phyloP scores from a whole-genome alignment of 2,113 vertebrate species.

The human (Homo sapiens) region DNA sequence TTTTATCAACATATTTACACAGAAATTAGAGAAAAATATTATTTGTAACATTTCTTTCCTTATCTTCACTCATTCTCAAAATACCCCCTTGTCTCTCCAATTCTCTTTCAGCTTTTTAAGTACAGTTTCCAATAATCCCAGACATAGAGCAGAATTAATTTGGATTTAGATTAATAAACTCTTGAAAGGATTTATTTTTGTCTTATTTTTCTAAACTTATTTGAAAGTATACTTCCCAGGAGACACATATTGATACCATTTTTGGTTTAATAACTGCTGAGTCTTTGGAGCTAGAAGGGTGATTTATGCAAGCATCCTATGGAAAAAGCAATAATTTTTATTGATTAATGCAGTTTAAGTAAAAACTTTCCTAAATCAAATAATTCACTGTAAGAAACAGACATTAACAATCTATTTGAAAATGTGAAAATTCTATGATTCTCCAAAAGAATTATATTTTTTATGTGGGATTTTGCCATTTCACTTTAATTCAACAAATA shows the following conservation, averaged over 20 bases:
- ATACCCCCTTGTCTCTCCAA: neutral
- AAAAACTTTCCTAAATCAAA: neutral
- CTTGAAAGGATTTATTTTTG: neutral
- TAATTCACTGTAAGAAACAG: neutral
- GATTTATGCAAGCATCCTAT: neutral
- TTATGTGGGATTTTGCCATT: neutral
- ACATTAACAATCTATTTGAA: neutral
- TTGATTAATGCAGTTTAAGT: neutral
- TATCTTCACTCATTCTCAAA: neutral
- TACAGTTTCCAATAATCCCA: neutral
- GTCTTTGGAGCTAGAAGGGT: neutral
- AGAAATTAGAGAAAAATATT: neutral
- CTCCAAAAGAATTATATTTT: neutral
- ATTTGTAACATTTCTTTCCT: neutral
- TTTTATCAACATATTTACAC: neutral
- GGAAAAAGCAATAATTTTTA: neutral
- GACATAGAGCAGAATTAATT: neutral
- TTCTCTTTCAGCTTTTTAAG: neutral
- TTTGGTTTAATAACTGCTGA: neutral
- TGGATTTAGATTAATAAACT: conserved; percentile 24
- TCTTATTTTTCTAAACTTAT: neutral
- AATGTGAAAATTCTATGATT: neutral
- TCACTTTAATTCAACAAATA: neutral
- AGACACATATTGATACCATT: neutral
- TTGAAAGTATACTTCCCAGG: neutral